Evolutionary conservation across 2,888 invertebrate genomes (phyloP).

Genomic region (Drosophila anomelani): DNA sequence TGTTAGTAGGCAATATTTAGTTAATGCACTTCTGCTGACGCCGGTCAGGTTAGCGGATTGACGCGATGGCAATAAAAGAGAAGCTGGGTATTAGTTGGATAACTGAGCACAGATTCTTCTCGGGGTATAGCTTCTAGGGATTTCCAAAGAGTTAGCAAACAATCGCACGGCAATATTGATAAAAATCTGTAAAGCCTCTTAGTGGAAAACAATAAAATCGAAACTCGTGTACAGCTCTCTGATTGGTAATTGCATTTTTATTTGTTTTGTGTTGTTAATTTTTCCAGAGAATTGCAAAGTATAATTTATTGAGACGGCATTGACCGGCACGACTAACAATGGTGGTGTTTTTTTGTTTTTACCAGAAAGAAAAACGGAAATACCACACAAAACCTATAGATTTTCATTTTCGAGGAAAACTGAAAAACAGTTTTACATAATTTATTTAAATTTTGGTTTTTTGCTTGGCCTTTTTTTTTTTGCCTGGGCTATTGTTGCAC

Average conservation of each 20-base stretch:
- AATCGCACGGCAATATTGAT: constrained; percentile 26
- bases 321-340: constrained; percentile 59
- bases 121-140: not conserved
- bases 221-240: constrained; percentile 13
- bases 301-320: constrained; percentile 45
- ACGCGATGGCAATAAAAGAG: constrained; percentile 8
- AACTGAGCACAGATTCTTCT: constrained; percentile 17
- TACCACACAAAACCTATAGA: constrained; percentile 34
- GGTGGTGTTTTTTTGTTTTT: constrained; percentile 10
- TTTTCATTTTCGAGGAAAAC: constrained; percentile 45
- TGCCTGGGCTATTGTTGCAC: constrained; percentile 63
- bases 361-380: constrained; percentile 52
- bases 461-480: constrained; percentile 13
- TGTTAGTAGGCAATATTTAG: constrained; percentile 42
- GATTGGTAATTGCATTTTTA: constrained; percentile 49
- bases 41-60: constrained; percentile 14
- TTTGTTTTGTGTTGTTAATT: constrained; percentile 36
- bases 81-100: constrained; percentile 9
- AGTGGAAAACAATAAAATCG: constrained; percentile 25
- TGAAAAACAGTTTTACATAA: constrained; percentile 66
- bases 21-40: constrained; percentile 34
- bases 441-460: constrained; percentile 71
- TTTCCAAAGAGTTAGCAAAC: constrained; percentile 10
- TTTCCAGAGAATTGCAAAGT: constrained; percentile 50
- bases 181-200: constrained; percentile 21